Evolutionary conservation across 2,797 vertebrate genomes (phyloP).

Genomic region (Cyclura pinguis): DNA sequence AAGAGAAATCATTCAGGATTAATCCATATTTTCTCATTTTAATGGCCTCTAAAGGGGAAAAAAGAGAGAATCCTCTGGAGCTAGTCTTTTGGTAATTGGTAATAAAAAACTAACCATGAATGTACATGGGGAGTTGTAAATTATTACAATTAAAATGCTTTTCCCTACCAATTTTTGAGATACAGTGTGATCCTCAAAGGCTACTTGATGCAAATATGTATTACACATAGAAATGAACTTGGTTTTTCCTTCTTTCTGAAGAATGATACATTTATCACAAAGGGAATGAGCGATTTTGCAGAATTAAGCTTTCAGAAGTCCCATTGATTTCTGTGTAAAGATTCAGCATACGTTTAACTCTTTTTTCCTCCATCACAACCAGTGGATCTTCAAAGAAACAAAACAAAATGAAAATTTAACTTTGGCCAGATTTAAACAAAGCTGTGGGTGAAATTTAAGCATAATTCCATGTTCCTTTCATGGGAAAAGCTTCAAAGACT

Average conservation of each 20-base stretch:
- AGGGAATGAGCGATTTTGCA: not conserved
- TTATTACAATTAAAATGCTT: slow-evolving; percentile 18
- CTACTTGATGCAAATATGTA: not conserved
- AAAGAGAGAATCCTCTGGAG: not conserved
- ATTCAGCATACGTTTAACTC: not conserved
- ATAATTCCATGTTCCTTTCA: not conserved
- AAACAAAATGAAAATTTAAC: not conserved
- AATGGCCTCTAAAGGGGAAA: not conserved
- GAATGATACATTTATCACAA: not conserved
- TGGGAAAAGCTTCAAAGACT: not conserved
- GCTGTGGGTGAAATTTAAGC: not conserved
- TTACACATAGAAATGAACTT: not conserved
- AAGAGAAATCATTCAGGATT: not conserved
- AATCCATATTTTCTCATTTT: slow-evolving; percentile 16
- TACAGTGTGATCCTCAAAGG: not conserved
- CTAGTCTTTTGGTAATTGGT: not conserved
- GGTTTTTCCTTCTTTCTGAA: not conserved
- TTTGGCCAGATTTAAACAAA: not conserved
- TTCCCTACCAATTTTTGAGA: not conserved
- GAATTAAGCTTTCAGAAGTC: not conserved
- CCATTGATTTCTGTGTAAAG: not conserved
- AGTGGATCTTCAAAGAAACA: not conserved
- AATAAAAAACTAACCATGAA: slow-evolving; percentile 14
- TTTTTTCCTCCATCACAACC: not conserved
- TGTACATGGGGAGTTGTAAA: slow-evolving; percentile 1